A percentile compares a stretch with the other conserved stretches of the same genome.
phyloP scores from a whole-genome alignment of 1,140 invertebrate genomes.

The Calycopis cecrops region DNA sequence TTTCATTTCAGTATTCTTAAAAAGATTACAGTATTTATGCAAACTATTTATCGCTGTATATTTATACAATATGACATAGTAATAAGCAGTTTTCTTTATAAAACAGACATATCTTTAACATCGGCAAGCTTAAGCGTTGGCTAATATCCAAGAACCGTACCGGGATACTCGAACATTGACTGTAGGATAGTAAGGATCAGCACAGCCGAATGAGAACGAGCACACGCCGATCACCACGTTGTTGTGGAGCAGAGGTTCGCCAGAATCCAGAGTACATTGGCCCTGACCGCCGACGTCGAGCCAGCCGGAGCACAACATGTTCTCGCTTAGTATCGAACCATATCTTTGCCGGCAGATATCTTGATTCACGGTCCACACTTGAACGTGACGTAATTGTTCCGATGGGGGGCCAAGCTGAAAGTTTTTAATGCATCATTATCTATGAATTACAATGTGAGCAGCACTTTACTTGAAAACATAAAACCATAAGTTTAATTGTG shows the following conservation, averaged over 20 bases:
- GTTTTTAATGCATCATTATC: too few species aligned
- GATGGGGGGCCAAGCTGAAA: constrained; percentile 14
- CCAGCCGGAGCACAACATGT: constrained; percentile 52
- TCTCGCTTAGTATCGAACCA: constrained; percentile 30
- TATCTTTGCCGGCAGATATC: constrained; percentile 32
- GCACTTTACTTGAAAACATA: too few species aligned
- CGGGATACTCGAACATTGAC: constrained; percentile 71
- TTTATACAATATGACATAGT: too few species aligned
- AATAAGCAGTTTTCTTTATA: too few species aligned
- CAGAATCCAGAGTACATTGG: constrained; percentile 74
- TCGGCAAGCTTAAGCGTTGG: constrained; percentile 40
- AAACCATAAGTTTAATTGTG: too few species aligned
- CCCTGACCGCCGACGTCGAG: constrained; percentile 43
- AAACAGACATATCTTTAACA: too few species aligned
- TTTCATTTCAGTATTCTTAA: too few species aligned
- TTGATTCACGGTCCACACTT: constrained; percentile 36
- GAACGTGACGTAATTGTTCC: constrained; percentile 34
- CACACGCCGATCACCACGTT: constrained; percentile 74
- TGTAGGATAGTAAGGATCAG: constrained; percentile 61
- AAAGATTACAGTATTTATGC: too few species aligned
- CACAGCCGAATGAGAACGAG: constrained; percentile 76
- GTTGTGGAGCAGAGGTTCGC: constrained; percentile 77
- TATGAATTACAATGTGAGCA: too few species aligned
- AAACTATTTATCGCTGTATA: too few species aligned
- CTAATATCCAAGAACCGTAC: constrained; percentile 45